Conservation (phyloP, 2,113 vertebrate genomes). For the Lichenostomus cassidix region DNA sequence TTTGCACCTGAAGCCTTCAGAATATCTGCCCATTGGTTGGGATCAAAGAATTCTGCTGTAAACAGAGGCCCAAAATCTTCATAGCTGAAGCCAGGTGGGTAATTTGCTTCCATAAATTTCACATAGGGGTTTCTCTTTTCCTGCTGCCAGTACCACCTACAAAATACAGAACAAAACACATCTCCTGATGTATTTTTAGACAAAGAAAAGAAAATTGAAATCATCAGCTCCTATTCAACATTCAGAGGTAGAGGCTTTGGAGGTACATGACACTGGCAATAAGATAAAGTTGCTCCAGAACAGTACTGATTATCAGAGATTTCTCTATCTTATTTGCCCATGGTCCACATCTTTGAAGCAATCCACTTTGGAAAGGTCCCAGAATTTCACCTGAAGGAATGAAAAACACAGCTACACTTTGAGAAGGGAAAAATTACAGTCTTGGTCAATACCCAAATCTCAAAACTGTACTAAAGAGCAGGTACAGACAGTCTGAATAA, state of each 20-base stretch:
- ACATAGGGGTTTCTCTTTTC: slow-evolving; percentile 78
- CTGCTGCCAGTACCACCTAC: slow-evolving; percentile 91
- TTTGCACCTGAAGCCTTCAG: slow-evolving; percentile 90
- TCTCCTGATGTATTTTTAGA: neutral
- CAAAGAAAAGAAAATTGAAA: neutral
- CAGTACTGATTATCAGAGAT: neutral
- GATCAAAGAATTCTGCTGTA: slow-evolving; percentile 89
- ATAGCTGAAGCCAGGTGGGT: slow-evolving; percentile 87
- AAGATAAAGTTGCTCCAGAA: neutral
- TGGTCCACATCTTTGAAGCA: neutral
- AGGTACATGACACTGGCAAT: neutral
- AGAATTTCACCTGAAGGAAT: neutral
- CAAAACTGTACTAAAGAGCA: neutral
- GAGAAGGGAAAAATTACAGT: neutral
- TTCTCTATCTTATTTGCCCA: neutral
- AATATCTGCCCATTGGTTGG: slow-evolving; percentile 86
- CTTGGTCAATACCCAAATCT: neutral
- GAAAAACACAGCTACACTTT: neutral
- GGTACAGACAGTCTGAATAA: neutral
- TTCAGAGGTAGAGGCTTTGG: neutral
- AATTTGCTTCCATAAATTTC: slow-evolving; percentile 89
- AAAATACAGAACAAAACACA: neutral
- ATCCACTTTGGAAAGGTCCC: neutral
- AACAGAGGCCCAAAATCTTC: slow-evolving; percentile 90
- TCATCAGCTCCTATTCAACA: neutral